These are phyloP conservation scores for Neoniphon sammara DNA, from an alignment of 2,797 vertebrate species.

Conservation along the genomic window DNA sequence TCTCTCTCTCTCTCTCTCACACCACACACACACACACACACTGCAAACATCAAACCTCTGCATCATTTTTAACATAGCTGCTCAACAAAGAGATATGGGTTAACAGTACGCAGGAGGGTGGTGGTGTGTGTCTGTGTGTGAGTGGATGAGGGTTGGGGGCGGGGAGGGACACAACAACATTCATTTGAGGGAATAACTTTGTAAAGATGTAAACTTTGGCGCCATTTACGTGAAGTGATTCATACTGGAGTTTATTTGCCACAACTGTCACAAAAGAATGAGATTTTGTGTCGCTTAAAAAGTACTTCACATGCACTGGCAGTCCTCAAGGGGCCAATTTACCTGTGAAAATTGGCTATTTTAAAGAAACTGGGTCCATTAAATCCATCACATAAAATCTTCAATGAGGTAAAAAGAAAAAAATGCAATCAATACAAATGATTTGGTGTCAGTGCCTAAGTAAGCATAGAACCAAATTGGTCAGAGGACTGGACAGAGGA, in stretches of 20 bases:
- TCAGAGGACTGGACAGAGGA: constrained; percentile 1
- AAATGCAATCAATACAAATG: constrained; percentile 24
- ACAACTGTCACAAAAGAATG: constrained; percentile 4
- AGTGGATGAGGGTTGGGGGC: too few relatives aligned
- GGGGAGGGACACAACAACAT: background rate
- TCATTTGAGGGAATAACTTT: constrained; percentile 17
- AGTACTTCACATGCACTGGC: constrained; percentile 4
- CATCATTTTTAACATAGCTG: constrained; percentile 3
- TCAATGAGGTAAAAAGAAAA: background rate
- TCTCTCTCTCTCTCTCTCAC: background rate
- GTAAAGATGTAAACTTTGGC: constrained; percentile 35
- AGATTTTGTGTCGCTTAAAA: background rate
- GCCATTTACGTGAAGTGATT: constrained; percentile 18
- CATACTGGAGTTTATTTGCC: constrained; percentile 16
- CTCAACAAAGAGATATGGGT: background rate
- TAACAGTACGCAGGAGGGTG: background rate
- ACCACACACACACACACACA: background rate
- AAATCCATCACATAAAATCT: constrained; percentile 8
- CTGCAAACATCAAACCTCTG: background rate
- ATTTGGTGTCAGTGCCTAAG: constrained; percentile 26
- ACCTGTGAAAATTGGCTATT: too few relatives aligned
- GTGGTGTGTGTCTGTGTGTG: too few relatives aligned
- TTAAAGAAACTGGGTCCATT: background rate
- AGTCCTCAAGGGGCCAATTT: background rate
- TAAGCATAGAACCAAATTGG: constrained; percentile 34